These are phyloP conservation scores for Corydoras sp. DNA, from an alignment of 2,113 vertebrate genomes.

Conservation along the genomic window DNA sequence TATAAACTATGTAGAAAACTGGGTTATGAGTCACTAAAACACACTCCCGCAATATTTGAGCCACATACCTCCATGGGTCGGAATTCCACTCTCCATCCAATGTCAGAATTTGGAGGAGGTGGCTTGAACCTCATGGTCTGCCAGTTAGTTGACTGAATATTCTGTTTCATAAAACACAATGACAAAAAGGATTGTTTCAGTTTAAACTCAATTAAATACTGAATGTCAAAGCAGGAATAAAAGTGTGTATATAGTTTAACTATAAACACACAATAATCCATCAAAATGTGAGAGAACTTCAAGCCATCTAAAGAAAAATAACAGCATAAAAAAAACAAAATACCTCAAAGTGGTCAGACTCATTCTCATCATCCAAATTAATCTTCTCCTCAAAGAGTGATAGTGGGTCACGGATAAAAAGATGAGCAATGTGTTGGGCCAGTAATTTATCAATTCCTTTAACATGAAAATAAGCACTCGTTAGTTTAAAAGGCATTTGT, in stretches of 20 bases:
- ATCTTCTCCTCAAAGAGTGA: slow-evolving; percentile 92
- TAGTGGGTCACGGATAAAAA: slow-evolving; percentile 95
- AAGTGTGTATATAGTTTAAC: too few relatives aligned
- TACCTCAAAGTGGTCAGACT: slow-evolving; percentile 97
- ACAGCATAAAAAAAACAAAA: background rate
- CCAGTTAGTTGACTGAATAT: slow-evolving; percentile 98
- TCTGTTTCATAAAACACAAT: slow-evolving; percentile 60
- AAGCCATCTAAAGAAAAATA: background rate
- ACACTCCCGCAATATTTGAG: background rate
- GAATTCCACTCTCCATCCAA: slow-evolving; percentile 98
- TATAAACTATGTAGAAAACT: background rate
- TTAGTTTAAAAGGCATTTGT: background rate
- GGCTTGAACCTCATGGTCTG: slow-evolving; percentile 99
- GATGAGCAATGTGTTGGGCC: slow-evolving; percentile 95
- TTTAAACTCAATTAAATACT: too few relatives aligned
- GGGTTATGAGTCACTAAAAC: background rate
- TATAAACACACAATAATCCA: too few relatives aligned
- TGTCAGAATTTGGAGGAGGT: slow-evolving; percentile 96
- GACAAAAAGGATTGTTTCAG: too few relatives aligned
- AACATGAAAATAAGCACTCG: slow-evolving; percentile 18
- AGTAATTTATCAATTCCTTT: slow-evolving; percentile 91
- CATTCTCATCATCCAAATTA: slow-evolving; percentile 91
- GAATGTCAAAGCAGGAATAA: too few relatives aligned
- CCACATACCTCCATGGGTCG: slow-evolving; percentile 90
- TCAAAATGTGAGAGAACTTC: too few relatives aligned